Percentiles rank a stretch among this genome's conserved stretches.
phyloP scores from a whole-genome alignment of 2,113 vertebrate species.

The Eudorcas thomsonii region DNA sequence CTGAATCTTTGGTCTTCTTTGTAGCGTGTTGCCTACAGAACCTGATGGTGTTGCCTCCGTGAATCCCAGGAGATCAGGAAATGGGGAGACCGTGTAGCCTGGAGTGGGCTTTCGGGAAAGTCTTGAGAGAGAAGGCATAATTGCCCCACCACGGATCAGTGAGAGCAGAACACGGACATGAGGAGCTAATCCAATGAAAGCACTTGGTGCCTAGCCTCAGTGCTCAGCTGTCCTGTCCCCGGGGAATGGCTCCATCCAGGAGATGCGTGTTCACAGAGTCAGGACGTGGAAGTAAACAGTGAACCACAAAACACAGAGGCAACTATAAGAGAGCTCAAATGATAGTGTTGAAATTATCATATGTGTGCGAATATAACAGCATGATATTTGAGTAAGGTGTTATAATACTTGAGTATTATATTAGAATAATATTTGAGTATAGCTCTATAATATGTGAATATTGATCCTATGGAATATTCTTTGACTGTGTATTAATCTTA shows the following conservation, averaged over 20 bases:
- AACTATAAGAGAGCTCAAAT: not conserved
- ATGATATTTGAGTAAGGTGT: not conserved
- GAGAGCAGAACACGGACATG: not conserved
- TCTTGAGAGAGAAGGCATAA: not conserved
- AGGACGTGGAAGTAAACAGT: not conserved
- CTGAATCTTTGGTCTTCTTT: not conserved
- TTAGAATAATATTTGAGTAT: not conserved
- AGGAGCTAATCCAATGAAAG: not conserved
- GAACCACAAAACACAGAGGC: not conserved
- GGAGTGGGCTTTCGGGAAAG: not conserved
- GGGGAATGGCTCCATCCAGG: not conserved
- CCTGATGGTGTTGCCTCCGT: accelerated
- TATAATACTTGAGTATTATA: not conserved
- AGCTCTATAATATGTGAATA: not conserved
- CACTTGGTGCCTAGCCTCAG: too few species aligned
- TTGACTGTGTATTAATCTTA: not conserved
- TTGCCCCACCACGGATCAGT: accelerated
- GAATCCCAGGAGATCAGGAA: not conserved
- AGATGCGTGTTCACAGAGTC: not conserved
- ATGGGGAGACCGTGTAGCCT: too few species aligned
- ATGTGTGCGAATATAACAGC: not conserved
- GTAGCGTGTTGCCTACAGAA: not conserved
- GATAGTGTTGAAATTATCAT: not conserved
- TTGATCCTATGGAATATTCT: not conserved
- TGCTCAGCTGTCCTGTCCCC: not conserved